phyloP scores from a whole-genome alignment of 2,113 vertebrate species.

The Serinus canaria region DNA sequence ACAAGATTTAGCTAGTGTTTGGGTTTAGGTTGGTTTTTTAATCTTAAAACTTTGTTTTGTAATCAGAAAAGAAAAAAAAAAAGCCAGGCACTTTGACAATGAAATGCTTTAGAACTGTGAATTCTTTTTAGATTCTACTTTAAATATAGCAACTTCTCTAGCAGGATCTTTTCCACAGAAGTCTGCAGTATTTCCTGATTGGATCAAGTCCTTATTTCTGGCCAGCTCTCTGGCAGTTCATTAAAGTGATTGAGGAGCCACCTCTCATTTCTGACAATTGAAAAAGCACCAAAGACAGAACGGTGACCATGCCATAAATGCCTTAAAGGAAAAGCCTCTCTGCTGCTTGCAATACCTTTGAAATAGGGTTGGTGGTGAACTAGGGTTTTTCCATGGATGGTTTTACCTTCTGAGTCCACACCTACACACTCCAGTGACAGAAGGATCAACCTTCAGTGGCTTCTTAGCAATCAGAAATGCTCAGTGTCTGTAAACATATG shows the following conservation, averaged over 20 bases:
- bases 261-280: not conserved
- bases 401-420: not conserved
- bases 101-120: not conserved
- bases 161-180: not conserved
- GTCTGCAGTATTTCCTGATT: not conserved
- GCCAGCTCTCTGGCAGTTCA: not conserved
- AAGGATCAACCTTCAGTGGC: not conserved
- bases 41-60: not conserved
- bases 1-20: not conserved
- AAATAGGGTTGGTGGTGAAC: not conserved
- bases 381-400: not conserved
- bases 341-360: not conserved
- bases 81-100: not conserved
- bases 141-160: not conserved
- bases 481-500: not conserved
- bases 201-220: constrained; percentile 3
- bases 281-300: not conserved
- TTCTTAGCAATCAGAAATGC: not conserved
- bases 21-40: not conserved
- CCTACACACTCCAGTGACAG: not conserved
- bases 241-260: constrained; percentile 14
- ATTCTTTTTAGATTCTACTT: not conserved
- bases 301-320: not conserved
- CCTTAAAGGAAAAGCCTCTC: not conserved
- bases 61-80: not conserved